Evolutionary conservation across 2,888 invertebrate genomes (phyloP).

Genomic region (Esperia sulphurella): DNA sequence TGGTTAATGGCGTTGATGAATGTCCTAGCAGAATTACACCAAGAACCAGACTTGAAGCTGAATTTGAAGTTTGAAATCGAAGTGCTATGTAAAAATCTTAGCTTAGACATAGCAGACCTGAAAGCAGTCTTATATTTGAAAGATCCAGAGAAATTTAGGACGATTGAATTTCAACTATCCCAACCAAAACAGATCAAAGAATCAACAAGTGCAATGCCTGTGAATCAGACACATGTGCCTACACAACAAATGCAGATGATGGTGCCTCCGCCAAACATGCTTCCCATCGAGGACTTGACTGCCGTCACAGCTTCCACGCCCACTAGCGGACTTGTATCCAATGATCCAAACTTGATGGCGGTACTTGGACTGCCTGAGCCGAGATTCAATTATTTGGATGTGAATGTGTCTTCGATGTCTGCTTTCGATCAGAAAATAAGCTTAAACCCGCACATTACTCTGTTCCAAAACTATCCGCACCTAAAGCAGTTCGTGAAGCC

Average conservation of each 20-base stretch:
- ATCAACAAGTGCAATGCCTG: constrained; percentile 38
- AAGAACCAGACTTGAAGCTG: constrained; percentile 96
- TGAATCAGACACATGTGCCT: constrained; percentile 52
- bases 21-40: constrained; percentile 96
- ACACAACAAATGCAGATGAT: constrained; percentile 60
- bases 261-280: constrained; percentile 63
- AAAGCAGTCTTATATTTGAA: constrained; percentile 93
- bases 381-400: constrained; percentile 93
- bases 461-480: constrained; percentile 94
- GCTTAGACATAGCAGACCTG: constrained; percentile 90
- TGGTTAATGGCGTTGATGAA: constrained; percentile 99
- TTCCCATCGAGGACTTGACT: constrained; percentile 63
- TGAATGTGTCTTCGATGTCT: constrained; percentile 87
- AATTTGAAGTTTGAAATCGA: constrained; percentile 99
- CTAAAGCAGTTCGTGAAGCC: constrained; percentile 92
- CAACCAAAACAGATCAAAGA: constrained; percentile 83
- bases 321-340: constrained; percentile 56
- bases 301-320: constrained; percentile 49
- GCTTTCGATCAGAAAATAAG: constrained; percentile 90
- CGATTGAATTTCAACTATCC: constrained; percentile 93
- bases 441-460: constrained; percentile 86
- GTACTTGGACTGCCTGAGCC: constrained; percentile 90
- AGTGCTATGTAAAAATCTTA: constrained; percentile 96
- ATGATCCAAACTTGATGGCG: constrained; percentile 63
- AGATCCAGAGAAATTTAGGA: constrained; percentile 89